phyloP scores from a whole-genome alignment of 2,113 vertebrate genomes.

The Phocoena phocoena region DNA sequence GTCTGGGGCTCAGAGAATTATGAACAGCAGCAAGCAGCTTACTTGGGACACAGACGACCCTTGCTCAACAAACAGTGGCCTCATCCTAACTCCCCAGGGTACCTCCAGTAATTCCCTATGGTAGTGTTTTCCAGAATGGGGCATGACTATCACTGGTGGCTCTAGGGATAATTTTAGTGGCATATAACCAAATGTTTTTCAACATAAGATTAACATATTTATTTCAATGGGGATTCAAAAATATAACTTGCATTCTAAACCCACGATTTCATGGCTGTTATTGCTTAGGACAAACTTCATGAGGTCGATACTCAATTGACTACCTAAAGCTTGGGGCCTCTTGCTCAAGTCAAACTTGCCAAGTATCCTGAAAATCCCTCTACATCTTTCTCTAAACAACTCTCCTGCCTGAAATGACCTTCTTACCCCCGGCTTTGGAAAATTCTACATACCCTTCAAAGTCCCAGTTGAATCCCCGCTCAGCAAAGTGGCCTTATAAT shows the following conservation, averaged over 20 bases:
- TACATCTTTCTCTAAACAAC: not conserved
- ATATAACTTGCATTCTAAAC: not conserved
- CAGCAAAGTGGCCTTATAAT: not conserved
- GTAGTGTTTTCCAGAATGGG: not conserved
- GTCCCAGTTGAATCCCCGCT: not conserved
- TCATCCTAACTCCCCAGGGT: not conserved
- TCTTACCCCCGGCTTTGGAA: not conserved
- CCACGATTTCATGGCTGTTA: not conserved
- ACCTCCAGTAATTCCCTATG: not conserved
- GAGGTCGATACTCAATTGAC: not conserved
- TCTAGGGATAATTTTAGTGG: no score
- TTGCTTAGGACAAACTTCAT: conserved; percentile 6
- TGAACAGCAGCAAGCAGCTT: not conserved
- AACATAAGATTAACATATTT: no score
- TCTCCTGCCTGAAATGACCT: not conserved
- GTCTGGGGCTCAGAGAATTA: not conserved
- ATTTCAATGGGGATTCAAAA: not conserved
- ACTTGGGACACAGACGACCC: not conserved
- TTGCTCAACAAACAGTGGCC: not conserved
- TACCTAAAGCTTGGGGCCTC: not conserved
- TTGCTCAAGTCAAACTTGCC: not conserved
- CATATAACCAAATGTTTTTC: no score
- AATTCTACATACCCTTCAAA: not conserved
- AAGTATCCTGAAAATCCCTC: not conserved
- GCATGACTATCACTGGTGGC: no score